Evolutionary conservation across 2,797 vertebrate species (phyloP).

Genomic region (Cynodonichthys magdalenae): DNA sequence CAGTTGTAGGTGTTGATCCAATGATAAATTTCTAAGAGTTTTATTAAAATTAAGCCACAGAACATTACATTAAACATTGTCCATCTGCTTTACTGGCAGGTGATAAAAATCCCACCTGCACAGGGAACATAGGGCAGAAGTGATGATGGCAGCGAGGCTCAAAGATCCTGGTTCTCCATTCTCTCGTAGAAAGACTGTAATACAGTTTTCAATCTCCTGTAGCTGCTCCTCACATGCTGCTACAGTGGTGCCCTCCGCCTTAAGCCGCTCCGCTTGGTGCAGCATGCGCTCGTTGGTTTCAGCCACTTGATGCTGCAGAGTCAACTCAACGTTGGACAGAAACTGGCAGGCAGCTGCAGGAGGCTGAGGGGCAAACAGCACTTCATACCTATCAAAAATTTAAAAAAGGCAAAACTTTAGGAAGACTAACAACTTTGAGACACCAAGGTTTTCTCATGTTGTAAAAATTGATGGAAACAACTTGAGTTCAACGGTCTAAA

Average conservation of each 20-base stretch:
- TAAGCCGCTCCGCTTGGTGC: slow-evolving; percentile 91
- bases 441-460: too few species aligned
- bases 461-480: too few species aligned
- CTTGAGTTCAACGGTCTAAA: too few species aligned
- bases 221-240: slow-evolving; percentile 93
- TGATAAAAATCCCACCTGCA: slow-evolving; percentile 82
- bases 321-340: slow-evolving; percentile 90
- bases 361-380: slow-evolving; percentile 91
- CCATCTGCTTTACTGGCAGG: too few species aligned
- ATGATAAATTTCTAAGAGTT: too few species aligned
- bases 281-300: slow-evolving; percentile 90
- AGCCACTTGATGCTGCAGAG: slow-evolving; percentile 89
- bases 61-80: too few species aligned
- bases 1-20: too few species aligned
- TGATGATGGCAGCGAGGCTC: slow-evolving; percentile 92
- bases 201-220: slow-evolving; percentile 97
- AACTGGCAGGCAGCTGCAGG: slow-evolving; percentile 87
- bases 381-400: slow-evolving; percentile 93
- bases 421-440: too few species aligned
- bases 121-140: slow-evolving; percentile 92
- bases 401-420: background rate
- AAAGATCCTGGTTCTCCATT: slow-evolving; percentile 92
- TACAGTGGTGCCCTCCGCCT: slow-evolving; percentile 89
- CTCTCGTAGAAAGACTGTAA: slow-evolving; percentile 91
- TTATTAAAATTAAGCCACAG: background rate